Base-by-base conservation (phyloP, 30 jellyfish, hydroid and myxozoan species). In the Calvadosia cruxmelitensis region DNA sequence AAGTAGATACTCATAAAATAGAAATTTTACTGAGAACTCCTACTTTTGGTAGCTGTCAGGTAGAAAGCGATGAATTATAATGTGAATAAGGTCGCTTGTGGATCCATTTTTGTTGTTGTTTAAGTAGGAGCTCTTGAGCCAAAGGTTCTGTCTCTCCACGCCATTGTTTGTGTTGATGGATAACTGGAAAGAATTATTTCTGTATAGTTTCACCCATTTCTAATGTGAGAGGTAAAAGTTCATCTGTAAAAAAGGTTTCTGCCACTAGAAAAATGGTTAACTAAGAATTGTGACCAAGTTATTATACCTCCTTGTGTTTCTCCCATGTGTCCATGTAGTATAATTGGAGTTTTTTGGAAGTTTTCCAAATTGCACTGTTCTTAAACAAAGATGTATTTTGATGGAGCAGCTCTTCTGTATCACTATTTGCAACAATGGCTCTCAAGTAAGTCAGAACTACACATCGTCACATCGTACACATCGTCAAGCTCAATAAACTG, bases 1-100 rank as follows among this genome's bases (percentile, higher is more conserved):
- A n/a, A n/a, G n/a, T n/a, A n/a, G n/a, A n/a, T n/a, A n/a, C n/a
- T n/a, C n/a, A n/a, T n/a, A n/a, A n/a, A n/a, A n/a, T n/a, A n/a
- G n/a, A n/a, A n/a, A n/a, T n/a, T n/a, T n/a, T n/a, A n/a, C n/a
- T n/a, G n/a, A n/a, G 42, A n/a, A n/a, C n/a, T n/a, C 84, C 28
- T 23, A 73, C 84, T 53, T 73, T 31, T 73, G 62, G 68, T 73
- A 73, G 75, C 84, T 73, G 26, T 73, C 84, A 57, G 84, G 76
- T 31, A 73, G 69, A 50, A 73, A 73, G 49, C 63, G 84, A 5
- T 25, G 62, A 16, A 73, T 52, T 31, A 73, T 28, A 2, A 50
- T 30, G 51, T 73, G 75, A 34, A 73, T 69, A 23, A 73, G 69
- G 25, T 62, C 84, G 24, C 75, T 33, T 12, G 63, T 35, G 48